These are phyloP conservation scores for Gephyroberyx darwinii DNA, from an alignment of 2,797 vertebrate species.

Conservation along the genomic window DNA sequence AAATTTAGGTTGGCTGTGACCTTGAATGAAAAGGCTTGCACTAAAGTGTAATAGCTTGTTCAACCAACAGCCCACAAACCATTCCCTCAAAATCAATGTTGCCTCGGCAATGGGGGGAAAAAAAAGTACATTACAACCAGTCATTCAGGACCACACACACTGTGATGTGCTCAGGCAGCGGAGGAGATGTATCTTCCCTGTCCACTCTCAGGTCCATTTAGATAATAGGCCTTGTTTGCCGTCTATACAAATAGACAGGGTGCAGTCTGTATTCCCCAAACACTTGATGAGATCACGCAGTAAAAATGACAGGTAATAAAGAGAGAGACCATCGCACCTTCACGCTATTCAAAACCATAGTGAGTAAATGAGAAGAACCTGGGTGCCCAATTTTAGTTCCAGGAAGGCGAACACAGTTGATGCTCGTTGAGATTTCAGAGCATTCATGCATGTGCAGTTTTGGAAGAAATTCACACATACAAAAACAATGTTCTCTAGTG, in stretches of 20 bases:
- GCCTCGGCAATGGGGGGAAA: conserved; percentile 13
- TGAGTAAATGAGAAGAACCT: not conserved
- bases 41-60: conserved; percentile 60
- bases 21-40: conserved; percentile 50
- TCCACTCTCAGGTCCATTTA: conserved; percentile 4
- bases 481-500: too few relatives aligned
- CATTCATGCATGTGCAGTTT: too few relatives aligned
- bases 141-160: conserved; percentile 35
- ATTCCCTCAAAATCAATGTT: conserved; percentile 67
- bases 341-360: conserved; percentile 3
- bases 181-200: conserved; percentile 9
- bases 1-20: conserved; percentile 53
- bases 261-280: not conserved
- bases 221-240: conserved; percentile 42
- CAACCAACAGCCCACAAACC: conserved; percentile 50
- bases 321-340: not conserved
- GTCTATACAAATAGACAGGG: not conserved
- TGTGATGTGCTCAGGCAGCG: conserved; percentile 23
- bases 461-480: too few relatives aligned
- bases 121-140: conserved; percentile 44
- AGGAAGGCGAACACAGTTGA: too few relatives aligned
- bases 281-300: not conserved
- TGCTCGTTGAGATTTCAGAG: too few relatives aligned
- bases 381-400: conserved; percentile 6
- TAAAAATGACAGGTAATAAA: conserved; percentile 31